phyloP scores from a whole-genome alignment of 2,888 invertebrate genomes.

The Melanchra persicariae region DNA sequence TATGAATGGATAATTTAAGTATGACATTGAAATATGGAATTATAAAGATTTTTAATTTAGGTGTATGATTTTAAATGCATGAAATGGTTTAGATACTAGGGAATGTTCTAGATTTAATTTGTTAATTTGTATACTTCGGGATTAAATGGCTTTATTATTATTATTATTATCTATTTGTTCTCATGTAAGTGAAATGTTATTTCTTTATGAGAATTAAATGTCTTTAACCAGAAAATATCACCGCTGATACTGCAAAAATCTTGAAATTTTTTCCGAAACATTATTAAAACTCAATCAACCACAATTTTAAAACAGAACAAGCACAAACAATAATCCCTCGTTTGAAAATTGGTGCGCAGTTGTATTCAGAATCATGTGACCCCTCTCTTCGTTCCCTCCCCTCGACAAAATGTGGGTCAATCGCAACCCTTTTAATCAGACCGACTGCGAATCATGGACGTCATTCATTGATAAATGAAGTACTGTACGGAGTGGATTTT shows the following conservation, averaged over 20 bases:
- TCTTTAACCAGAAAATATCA: neutral
- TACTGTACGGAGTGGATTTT: constrained; percentile 13
- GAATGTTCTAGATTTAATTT: too few relatives aligned
- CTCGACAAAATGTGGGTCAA: constrained; percentile 57
- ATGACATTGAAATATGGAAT: too few relatives aligned
- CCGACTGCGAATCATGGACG: constrained; percentile 32
- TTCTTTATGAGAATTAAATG: too few relatives aligned
- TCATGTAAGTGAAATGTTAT: too few relatives aligned
- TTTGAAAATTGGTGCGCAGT: constrained; percentile 34
- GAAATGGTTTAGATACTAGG: too few relatives aligned
- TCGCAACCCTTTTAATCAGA: constrained; percentile 56
- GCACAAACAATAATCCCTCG: constrained; percentile 22
- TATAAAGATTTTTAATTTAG: too few relatives aligned
- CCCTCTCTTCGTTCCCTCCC: neutral
- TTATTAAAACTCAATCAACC: neutral
- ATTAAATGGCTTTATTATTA: too few relatives aligned
- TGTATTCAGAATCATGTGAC: constrained; percentile 39
- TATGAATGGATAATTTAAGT: too few relatives aligned
- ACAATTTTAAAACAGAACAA: neutral
- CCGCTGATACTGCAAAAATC: neutral
- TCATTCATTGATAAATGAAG: constrained; percentile 21
- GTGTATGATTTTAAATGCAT: too few relatives aligned
- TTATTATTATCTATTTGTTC: too few relatives aligned
- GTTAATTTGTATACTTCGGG: too few relatives aligned
- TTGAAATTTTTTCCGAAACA: neutral